Evolutionary conservation across 2,113 vertebrate genomes (phyloP), one percentile per base, ranked within the genome.

Genomic region (Varanus komodoensis): DNA sequence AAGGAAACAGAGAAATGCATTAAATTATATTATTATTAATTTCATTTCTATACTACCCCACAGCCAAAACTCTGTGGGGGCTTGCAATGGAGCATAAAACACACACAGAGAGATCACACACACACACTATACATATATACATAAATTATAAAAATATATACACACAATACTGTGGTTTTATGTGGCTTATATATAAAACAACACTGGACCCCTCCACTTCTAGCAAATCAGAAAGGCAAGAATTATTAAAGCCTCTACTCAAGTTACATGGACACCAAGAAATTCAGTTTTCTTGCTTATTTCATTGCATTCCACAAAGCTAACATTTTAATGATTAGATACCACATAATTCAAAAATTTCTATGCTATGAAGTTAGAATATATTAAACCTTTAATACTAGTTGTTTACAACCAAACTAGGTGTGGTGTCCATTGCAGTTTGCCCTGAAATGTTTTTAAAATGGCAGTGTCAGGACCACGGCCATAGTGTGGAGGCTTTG

Each of bases 1-100:
- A 8, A 91, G 4, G 83, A 27, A 91, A 92, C 82, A 90, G 52
- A 54, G 0, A 71, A 27, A 64, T 52, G 11, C 34, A 78, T 90
- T 90, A 84, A 82, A 44, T 44, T 44, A 44, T 44, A 2, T 2
- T 44, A 44, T 44, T 44, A 44, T 44, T 44, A 44, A 44, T 44
- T 44, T 44, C 38, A 44, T 44, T 44, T 1, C 38, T 44, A 44
- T 44, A 44, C 38, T 44, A 44, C 38, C 38, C 1, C 38, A 44
- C 38, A 44, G 38, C 38, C 38, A 44, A 44, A 44, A 44, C 38
- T 44, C 38, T 44, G 2, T 44, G 38, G 38, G 38, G 38, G 38
- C 38, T 44, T 44, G 38, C 38, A 44, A 44, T 3, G 38, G 38
- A 44, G 38, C 38, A 44, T 44, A 44, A 44, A 44, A 44, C 38